Evolutionary conservation across 2,113 vertebrate species (phyloP), one percentile per base, ranked within the genome.

Genomic region (Cynoglossus semilaevis): DNA sequence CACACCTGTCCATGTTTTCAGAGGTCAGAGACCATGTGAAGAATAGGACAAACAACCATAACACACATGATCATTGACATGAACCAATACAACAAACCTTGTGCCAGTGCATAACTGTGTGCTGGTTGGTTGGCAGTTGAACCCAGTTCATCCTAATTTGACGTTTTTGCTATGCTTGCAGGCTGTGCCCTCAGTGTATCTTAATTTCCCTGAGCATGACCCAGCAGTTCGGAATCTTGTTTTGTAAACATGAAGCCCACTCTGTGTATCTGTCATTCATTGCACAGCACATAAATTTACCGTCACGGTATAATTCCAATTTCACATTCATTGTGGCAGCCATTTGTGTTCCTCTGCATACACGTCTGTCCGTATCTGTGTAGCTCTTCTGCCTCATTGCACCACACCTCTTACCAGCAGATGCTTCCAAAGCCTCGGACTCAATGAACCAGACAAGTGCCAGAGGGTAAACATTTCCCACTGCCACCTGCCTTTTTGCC

Each of bases 381-480:
- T 61, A 36, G 51, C 34, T 77, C 58, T 70, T 76, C 61, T 77
- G 69, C 67, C 19, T 83, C 65, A 67, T 43, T 74, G 72, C 72
- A 55, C 48, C 60, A n/a, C 1, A 17, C 62, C 22, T 74, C 38
- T 37, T 53, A 51, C 43, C 8, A 65, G 57, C 54, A 70, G 44
- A 73, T 77, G 74, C 70, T 67, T 73, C 52, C 38, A 63, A 63
- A 62, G 55, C 57, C 67, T 56, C 59, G 58, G n/a, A 72, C 70
- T 73, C 62, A 64, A 63, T 80, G 72, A 83, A 77, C 67, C 67
- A 72, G 75, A 79, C 65, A 76, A 85, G 75, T 80, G 75, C 80
- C 80, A 85, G 82, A 81, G 77, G 85, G 79, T 82, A 82, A 85
- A 85, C 83, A 79, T 58, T 70, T 78, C 79, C 22, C 61, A 72